Base-by-base conservation (phyloP, 2,113 vertebrate species). In the Alexandromys fortis region DNA sequence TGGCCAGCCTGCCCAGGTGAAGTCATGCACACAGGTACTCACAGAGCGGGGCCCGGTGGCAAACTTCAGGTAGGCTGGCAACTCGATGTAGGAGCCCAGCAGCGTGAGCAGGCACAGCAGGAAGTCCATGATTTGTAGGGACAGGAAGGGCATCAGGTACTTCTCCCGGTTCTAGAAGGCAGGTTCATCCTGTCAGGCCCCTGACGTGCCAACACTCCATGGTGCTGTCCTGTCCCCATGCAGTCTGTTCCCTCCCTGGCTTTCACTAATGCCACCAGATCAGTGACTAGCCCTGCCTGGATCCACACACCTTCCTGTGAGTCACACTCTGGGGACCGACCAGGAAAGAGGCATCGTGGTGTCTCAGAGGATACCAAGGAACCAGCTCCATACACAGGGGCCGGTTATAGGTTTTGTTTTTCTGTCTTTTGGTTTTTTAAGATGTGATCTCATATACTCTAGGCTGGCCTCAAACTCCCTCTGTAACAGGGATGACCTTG, bases 41-140 rank as follows among this genome's bases (percentile, higher is more conserved):
- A 99, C 98, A 16, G 4, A 0, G 17, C 89, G 88, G 24, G 55
- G 86, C 42, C 73, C 79, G 63, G 97, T 98, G 65, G 94, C 73
- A 35, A 98, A 52, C 0, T 97, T 98, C 95, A 98, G 61, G 63
- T 98, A 90, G 0, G 88, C 97, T 0, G 99, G 98, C 72, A 98
- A 94, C 93, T 98, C 98, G 11, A 98, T 97, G 90, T 98, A 98
- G 95, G 97, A 97, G 45, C 98, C 98, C 98, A 99, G 98, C 95
- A 99, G 82, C 0, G 98, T 98, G 26, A 99, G 97, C 86, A 98
- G 94, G 95, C 98, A 98, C 86, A 99, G 97, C n/a, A 98, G 97
- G 85, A 98, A 98, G 94, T 99, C 99, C 65, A 99, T 97, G 95
- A 98, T 77, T 98, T 99, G 98, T 55, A 99, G 97, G 73, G 98